Evolutionary conservation across 2,113 vertebrate genomes (phyloP).

Genomic region (Stigmatopora nigra): DNA sequence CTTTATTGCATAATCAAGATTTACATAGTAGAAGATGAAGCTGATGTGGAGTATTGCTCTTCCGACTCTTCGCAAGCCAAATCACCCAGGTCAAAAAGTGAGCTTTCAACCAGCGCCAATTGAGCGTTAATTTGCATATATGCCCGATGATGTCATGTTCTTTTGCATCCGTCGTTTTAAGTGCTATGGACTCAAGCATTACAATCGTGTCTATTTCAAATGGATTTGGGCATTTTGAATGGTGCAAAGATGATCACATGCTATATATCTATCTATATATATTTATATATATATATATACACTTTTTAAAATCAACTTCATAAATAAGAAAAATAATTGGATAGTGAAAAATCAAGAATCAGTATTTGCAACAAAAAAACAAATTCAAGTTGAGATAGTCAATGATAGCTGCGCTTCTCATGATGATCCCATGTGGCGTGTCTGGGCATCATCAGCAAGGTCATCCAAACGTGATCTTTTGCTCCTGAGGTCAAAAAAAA

Average conservation of each 20-base stretch:
- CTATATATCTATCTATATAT: no score
- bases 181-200: no score
- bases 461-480: constrained; percentile 20
- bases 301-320: not conserved
- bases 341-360: constrained; percentile 31
- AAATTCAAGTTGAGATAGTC: no score
- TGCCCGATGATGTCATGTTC: constrained; percentile 16
- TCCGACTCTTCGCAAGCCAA: not conserved
- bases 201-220: no score
- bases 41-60: not conserved
- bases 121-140: constrained; percentile 35
- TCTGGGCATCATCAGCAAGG: constrained; percentile 31
- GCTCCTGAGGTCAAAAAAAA: constrained; percentile 13
- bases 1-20: constrained; percentile 70
- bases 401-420: no score
- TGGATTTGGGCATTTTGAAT: not conserved
- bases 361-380: no score
- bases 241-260: not conserved
- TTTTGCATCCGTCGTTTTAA: no score
- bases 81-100: not conserved
- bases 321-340: constrained; percentile 28
- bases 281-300: not conserved
- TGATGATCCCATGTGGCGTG: constrained; percentile 5
- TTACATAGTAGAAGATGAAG: constrained; percentile 9
- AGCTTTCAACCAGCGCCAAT: no score